Base-by-base conservation (phyloP, 2,888 invertebrate species). In the Euproctis similis region DNA sequence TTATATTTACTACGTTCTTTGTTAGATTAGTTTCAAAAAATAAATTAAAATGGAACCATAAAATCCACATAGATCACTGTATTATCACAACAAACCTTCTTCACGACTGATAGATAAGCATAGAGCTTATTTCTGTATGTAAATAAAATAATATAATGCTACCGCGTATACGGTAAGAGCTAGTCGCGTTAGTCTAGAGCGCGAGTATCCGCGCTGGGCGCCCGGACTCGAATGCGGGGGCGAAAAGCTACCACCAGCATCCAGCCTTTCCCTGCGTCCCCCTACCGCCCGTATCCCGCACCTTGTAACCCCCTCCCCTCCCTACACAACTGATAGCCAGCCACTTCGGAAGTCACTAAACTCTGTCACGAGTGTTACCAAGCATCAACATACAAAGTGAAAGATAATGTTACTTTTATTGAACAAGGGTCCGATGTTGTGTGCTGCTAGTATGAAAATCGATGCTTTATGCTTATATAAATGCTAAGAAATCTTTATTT, bases 281-380 rank as follows among this genome's bases (percentile, higher is more conserved):
- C 46, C 40, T n/a, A n/a, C 50, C 48, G 41, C 51, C 50, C 43
- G 40, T 52, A 35, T 42, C 45, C 53, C 46, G 53, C 54, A 42
- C 53, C 46, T 51, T 50, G 53, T 48, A 41, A 53, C 53, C 52
- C 54, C 59, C n/a, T n/a, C n/a, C n/a, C n/a, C n/a, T n/a, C n/a
- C n/a, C n/a, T n/a, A n/a, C n/a, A 53, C 63, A 66, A 68, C 77
- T 77, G 82, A 82, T 82, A 84, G 82, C 82, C 80, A 77, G 80
- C 80, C 78, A 77, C 82, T 81, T 81, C 76, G 78, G 81, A 81
- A 81, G 82, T 81, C 82, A 78, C 74, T 81, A 81, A 78, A 81
- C 81, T 75, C 72, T 55, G 65, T 62, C 70, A 73, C 74, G 72
- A 78, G 80, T 75, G 77, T 75, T 76, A 71, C 71, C 63, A 68